These are phyloP conservation scores for Cistogaster globosa DNA, from an alignment of 2,888 invertebrate species.

Conservation along the genomic window DNA sequence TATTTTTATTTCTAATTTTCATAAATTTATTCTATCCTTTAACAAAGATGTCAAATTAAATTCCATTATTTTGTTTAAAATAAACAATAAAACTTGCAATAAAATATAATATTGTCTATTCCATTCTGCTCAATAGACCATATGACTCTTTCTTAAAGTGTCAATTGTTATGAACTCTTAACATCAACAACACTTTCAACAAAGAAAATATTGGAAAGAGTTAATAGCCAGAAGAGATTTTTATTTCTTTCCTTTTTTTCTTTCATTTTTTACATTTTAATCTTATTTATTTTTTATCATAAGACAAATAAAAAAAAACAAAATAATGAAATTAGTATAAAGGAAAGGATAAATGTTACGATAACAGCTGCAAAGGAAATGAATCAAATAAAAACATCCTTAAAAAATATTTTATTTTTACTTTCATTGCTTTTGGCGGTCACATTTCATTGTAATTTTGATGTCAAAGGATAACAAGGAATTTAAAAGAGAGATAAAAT, in stretches of 20 bases:
- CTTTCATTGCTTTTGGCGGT: no score
- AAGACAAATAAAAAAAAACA: neutral
- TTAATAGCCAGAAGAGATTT: slow-evolving; percentile 14
- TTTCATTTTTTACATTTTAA: neutral
- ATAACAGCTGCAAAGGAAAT: no score
- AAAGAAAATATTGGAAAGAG: neutral
- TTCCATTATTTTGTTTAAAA: neutral
- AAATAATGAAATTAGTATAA: no score
- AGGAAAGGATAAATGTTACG: no score
- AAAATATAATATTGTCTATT: neutral
- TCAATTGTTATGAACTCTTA: slow-evolving; percentile 42
- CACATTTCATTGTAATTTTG: no score
- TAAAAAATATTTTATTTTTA: no score
- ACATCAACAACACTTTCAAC: neutral
- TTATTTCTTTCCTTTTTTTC: neutral
- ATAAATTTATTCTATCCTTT: no score
- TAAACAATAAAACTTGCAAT: neutral
- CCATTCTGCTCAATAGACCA: slow-evolving; percentile 7
- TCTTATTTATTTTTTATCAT: neutral
- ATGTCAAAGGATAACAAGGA: no score
- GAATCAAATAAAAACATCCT: no score
- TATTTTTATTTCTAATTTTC: no score
- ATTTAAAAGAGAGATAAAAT: no score
- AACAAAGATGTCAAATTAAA: neutral
- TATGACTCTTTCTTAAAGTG: slow-evolving; percentile 25